Conservation (phyloP, 2,888 invertebrate species). For the Drosophila niveifrons region DNA sequence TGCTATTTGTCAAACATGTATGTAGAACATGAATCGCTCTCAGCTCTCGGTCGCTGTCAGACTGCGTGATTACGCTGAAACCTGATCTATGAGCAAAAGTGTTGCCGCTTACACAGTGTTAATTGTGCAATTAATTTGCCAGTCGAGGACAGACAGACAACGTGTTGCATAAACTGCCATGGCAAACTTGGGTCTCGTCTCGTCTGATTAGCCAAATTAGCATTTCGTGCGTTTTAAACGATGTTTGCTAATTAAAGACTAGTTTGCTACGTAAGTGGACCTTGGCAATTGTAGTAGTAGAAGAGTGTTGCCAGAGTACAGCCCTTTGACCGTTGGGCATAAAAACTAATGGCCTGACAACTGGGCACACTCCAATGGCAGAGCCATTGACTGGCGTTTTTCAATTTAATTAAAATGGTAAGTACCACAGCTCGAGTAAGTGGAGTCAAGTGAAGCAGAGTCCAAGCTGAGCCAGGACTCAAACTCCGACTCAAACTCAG, state of each 20-base stretch:
- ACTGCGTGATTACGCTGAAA: conserved; percentile 38
- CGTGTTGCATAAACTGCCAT: conserved; percentile 7
- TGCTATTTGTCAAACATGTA: conserved; percentile 33
- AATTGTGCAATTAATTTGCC: conserved; percentile 66
- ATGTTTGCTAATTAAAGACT: conserved; percentile 56
- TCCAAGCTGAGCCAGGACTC: background rate
- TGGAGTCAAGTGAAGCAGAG: conserved; percentile 20
- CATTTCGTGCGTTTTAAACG: conserved; percentile 39
- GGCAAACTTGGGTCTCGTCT: conserved; percentile 8
- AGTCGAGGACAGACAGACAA: conserved; percentile 1
- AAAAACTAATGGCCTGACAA: conserved; percentile 57
- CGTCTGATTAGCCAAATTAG: conserved; percentile 50
- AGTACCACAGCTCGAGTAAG: conserved; percentile 19
- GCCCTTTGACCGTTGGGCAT: conserved; percentile 43
- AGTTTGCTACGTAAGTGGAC: background rate
- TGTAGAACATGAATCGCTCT: conserved; percentile 18
- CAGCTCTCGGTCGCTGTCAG: conserved; percentile 12
- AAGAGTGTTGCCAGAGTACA: background rate
- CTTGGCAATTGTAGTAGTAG: background rate
- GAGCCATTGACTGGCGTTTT: conserved; percentile 49
- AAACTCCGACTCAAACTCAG: background rate
- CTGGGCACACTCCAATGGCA: conserved; percentile 12
- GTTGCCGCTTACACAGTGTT: conserved; percentile 44
- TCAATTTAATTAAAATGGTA: conserved; percentile 74
- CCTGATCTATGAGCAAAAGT: conserved; percentile 42